phyloP scores from a whole-genome alignment of 2,113 vertebrate genomes.

The Physeter macrocephalus region DNA sequence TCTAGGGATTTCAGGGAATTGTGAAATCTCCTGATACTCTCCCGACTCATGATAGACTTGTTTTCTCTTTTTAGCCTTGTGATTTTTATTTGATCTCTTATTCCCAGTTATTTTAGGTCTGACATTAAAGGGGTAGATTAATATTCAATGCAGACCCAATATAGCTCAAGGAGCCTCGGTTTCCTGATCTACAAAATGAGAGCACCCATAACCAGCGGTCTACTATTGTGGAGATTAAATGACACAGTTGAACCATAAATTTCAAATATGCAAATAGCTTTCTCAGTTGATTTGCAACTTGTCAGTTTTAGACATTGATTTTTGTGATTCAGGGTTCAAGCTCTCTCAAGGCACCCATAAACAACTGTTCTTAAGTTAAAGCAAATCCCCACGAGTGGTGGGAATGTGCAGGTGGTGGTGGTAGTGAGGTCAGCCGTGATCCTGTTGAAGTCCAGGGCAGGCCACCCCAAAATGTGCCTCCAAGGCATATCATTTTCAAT shows the following conservation, averaged over 20 bases:
- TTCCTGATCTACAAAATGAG: background rate
- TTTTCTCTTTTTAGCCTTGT: background rate
- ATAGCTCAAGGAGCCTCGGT: background rate
- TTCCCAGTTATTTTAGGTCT: background rate
- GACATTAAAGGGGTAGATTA: background rate
- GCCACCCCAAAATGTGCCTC: background rate
- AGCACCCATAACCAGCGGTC: background rate
- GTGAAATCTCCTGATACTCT: background rate
- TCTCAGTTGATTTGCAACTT: background rate
- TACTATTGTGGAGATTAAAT: background rate
- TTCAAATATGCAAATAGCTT: background rate
- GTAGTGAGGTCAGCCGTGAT: no score
- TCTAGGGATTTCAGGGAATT: background rate
- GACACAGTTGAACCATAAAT: background rate
- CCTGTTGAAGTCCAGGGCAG: background rate
- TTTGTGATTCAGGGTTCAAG: background rate
- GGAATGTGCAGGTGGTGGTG: no score
- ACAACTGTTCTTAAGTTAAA: background rate
- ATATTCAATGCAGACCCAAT: background rate
- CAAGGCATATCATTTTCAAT: background rate
- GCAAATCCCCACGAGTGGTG: background rate
- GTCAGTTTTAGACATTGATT: background rate
- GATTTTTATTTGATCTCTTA: background rate
- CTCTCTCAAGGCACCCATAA: background rate
- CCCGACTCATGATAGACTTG: background rate